phyloP scores from a whole-genome alignment of 2,888 invertebrate species.

The Tetranychus piercei region DNA sequence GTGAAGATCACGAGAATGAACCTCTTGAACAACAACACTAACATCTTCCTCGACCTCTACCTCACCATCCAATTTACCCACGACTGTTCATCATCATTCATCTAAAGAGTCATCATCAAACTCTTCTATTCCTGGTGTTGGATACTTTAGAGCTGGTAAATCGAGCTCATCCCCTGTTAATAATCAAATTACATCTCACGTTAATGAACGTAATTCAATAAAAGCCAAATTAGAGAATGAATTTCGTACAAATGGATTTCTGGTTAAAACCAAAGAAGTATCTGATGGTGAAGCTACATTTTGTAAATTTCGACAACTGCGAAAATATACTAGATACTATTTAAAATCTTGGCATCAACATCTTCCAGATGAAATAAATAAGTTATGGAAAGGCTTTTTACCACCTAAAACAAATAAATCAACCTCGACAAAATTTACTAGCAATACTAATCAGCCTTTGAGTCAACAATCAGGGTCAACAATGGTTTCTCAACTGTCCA shows the following conservation, averaged over 20 bases:
- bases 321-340: conserved; percentile 74
- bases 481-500: background rate
- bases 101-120: background rate
- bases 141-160: background rate
- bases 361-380: conserved; percentile 40
- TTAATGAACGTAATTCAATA: conserved; percentile 31
- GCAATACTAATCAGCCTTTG: background rate
- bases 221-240: conserved; percentile 73
- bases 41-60: background rate
- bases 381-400: conserved; percentile 28
- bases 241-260: conserved; percentile 75
- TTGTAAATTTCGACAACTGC: conserved; percentile 71
- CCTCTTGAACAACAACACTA: background rate
- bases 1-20: background rate
- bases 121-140: background rate
- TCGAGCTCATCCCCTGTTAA: background rate
- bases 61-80: background rate
- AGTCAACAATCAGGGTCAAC: background rate
- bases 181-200: background rate
- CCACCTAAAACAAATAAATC: conserved; percentile 26
- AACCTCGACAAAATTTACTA: background rate
- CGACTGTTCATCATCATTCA: background rate
- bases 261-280: conserved; percentile 77
- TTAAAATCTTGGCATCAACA: conserved; percentile 86
- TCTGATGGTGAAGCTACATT: conserved; percentile 83